Percentiles rank a stretch among this genome's conserved stretches.
Evolutionary conservation across 2,113 vertebrate species (phyloP).

Genomic region (Bostrychus sinensis): DNA sequence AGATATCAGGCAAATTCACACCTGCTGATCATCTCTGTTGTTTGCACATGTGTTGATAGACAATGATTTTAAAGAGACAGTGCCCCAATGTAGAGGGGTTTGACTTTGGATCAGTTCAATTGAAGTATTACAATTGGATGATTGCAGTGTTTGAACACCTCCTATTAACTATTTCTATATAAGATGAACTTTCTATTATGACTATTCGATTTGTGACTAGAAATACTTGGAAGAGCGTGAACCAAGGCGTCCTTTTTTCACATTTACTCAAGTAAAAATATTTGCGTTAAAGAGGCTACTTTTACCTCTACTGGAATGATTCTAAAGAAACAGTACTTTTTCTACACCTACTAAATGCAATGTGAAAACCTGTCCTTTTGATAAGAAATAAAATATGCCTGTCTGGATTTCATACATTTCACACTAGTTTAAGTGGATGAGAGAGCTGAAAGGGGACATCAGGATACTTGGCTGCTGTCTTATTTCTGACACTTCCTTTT

Average conservation of each 20-base stretch:
- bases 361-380: neutral
- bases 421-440: neutral
- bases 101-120: neutral
- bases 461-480: neutral
- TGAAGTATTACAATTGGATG: too few relatives aligned
- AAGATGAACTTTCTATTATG: too few relatives aligned
- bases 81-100: neutral
- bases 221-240: too few relatives aligned
- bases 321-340: too few relatives aligned
- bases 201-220: too few relatives aligned
- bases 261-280: too few relatives aligned
- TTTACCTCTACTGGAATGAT: too few relatives aligned
- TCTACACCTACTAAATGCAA: too few relatives aligned
- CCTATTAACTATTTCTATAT: too few relatives aligned
- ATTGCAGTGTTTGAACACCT: too few relatives aligned
- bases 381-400: neutral
- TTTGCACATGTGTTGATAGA: constrained; percentile 24
- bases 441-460: neutral
- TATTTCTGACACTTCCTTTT: constrained; percentile 1
- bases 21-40: constrained; percentile 42
- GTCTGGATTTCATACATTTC: constrained; percentile 2
- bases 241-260: too few relatives aligned
- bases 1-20: constrained; percentile 47
- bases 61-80: neutral
- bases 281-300: too few relatives aligned